A percentile compares a stretch with the other conserved stretches of the same genome.
These are phyloP conservation scores for Chroicocephalus ridibundus DNA, from an alignment of 2,113 vertebrate species.

Conservation along the genomic window DNA sequence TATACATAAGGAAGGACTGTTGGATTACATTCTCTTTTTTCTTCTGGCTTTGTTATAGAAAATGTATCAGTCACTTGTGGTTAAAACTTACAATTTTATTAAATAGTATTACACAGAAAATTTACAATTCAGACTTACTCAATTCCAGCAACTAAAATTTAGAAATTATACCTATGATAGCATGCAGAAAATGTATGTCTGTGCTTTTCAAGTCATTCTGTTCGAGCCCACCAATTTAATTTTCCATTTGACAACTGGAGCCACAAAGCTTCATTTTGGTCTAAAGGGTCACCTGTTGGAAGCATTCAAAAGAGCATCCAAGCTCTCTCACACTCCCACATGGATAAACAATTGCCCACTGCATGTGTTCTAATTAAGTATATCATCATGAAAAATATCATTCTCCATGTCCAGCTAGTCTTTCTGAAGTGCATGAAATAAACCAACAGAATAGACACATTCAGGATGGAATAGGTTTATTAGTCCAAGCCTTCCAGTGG, in stretches of 20 bases:
- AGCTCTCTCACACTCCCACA: background rate
- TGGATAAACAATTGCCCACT: background rate
- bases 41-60: background rate
- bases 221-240: background rate
- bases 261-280: background rate
- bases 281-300: background rate
- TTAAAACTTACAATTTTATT: conserved; percentile 25
- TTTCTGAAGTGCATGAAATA: background rate
- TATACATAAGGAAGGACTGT: background rate
- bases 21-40: background rate
- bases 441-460: background rate
- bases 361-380: background rate
- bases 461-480: background rate
- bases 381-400: background rate
- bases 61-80: background rate
- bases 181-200: background rate
- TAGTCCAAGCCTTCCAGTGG: background rate
- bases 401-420: background rate
- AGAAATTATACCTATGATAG: background rate
- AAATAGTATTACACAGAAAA: background rate
- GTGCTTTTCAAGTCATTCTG: background rate
- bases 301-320: background rate
- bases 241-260: background rate
- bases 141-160: background rate
- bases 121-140: background rate